These are phyloP conservation scores for Montipora capricornis DNA, from an alignment of 64 coral and sea anemone species.

Conservation along the genomic window DNA sequence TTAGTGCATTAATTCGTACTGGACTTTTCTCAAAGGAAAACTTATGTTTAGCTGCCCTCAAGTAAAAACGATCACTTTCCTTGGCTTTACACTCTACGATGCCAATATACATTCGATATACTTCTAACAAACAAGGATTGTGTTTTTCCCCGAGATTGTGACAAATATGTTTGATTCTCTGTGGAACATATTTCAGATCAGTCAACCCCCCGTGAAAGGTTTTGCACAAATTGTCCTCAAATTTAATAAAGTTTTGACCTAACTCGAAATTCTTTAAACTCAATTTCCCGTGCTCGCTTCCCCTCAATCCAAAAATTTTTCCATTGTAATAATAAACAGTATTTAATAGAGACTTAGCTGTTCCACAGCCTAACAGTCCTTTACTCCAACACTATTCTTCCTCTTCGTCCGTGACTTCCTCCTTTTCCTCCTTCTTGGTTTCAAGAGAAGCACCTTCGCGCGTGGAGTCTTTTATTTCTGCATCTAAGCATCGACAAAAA, in stretches of 20 bases:
- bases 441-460: too few relatives aligned
- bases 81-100: slow-evolving; percentile 26
- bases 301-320: slow-evolving; percentile 61
- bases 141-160: neutral
- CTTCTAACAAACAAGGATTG: slow-evolving; percentile 53
- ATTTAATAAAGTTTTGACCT: too few relatives aligned
- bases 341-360: neutral
- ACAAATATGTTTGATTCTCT: slow-evolving; percentile 38
- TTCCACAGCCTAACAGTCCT: too few relatives aligned
- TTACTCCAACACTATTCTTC: too few relatives aligned
- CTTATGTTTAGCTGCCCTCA: slow-evolving; percentile 40
- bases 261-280: neutral
- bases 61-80: slow-evolving; percentile 45
- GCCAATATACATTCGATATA: slow-evolving; percentile 60
- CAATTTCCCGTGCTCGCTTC: slow-evolving; percentile 47
- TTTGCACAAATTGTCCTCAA: too few relatives aligned
- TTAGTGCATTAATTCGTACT: slow-evolving; percentile 65
- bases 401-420: too few relatives aligned
- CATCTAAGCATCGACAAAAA: too few relatives aligned
- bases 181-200: slow-evolving; percentile 49
- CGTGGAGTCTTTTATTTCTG: too few relatives aligned
- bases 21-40: slow-evolving; percentile 58
- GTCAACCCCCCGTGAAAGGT: too few relatives aligned
- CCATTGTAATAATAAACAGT: slow-evolving; percentile 58
- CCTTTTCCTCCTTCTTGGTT: too few relatives aligned